These are phyloP conservation scores for Heliothis virescens DNA, from an alignment of 1,140 invertebrate genomes.

Conservation along the genomic window DNA sequence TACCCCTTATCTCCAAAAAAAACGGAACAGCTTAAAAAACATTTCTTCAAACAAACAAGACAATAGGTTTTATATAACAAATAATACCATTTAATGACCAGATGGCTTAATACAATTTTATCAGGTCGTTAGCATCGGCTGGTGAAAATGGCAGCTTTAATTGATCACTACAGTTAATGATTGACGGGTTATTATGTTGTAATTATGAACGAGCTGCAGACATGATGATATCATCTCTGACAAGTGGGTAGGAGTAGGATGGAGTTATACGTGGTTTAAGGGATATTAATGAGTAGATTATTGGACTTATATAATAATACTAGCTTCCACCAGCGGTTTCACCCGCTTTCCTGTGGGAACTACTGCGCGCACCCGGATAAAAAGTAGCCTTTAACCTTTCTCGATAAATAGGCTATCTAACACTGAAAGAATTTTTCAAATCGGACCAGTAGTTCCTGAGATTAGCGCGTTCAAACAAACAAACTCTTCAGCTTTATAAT, in stretches of 20 bases:
- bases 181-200: background rate
- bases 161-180: constrained; percentile 25
- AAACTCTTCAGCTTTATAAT: too few species aligned
- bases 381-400: too few species aligned
- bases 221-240: background rate
- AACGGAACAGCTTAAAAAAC: background rate
- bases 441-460: too few species aligned
- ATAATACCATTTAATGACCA: background rate
- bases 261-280: background rate
- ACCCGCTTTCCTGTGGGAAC: too few species aligned
- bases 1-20: too few species aligned
- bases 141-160: constrained; percentile 16
- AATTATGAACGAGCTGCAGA: background rate
- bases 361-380: too few species aligned
- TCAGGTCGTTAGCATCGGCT: constrained; percentile 16
- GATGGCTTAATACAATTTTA: background rate
- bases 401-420: too few species aligned
- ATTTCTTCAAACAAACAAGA: background rate
- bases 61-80: background rate
- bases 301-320: too few species aligned
- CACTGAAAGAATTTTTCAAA: too few species aligned
- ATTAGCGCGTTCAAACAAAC: too few species aligned
- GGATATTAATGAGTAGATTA: background rate
- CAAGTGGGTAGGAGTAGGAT: background rate
- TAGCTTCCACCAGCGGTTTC: too few species aligned